Percentiles rank a stretch among this genome's conserved stretches.
phyloP scores from a whole-genome alignment of 2,113 vertebrate genomes.

The Centrocercus urophasianus region DNA sequence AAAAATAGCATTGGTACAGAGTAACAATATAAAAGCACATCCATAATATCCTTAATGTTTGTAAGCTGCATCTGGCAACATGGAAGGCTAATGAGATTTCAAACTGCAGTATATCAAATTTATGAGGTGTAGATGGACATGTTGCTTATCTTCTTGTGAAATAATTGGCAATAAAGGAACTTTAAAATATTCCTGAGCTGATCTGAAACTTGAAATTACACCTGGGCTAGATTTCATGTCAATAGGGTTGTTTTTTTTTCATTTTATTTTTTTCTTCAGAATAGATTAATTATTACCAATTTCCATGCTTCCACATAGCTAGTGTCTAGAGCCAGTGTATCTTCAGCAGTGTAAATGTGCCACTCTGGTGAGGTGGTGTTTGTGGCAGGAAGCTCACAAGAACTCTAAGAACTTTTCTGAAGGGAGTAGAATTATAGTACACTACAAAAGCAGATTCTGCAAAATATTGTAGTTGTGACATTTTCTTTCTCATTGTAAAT shows the following conservation, averaged over 20 bases:
- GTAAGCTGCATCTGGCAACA: slow-evolving; percentile 17
- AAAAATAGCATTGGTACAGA: background rate
- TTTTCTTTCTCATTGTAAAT: background rate
- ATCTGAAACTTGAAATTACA: slow-evolving; percentile 26
- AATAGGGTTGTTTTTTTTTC: background rate
- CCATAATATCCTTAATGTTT: slow-evolving; percentile 12
- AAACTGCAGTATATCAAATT: slow-evolving; percentile 51
- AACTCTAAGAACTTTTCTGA: background rate
- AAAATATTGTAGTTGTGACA: background rate
- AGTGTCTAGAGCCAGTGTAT: background rate
- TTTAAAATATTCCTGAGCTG: slow-evolving; percentile 24
- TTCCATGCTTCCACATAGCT: background rate
- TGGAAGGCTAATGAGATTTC: slow-evolving; percentile 26
- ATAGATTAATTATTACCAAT: background rate
- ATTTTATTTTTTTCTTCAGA: background rate
- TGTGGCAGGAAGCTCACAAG: fast-evolving
- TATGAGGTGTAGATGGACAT: slow-evolving; percentile 63
- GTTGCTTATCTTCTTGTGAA: slow-evolving; percentile 24
- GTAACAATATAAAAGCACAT: background rate
- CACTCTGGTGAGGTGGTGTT: background rate
- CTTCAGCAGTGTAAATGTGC: background rate
- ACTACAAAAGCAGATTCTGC: fast-evolving
- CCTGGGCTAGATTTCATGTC: background rate
- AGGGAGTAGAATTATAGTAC: background rate
- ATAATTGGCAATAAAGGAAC: slow-evolving; percentile 48